phyloP scores from a whole-genome alignment of 2,797 vertebrate species.

The Pipistrellus nathusii region DNA sequence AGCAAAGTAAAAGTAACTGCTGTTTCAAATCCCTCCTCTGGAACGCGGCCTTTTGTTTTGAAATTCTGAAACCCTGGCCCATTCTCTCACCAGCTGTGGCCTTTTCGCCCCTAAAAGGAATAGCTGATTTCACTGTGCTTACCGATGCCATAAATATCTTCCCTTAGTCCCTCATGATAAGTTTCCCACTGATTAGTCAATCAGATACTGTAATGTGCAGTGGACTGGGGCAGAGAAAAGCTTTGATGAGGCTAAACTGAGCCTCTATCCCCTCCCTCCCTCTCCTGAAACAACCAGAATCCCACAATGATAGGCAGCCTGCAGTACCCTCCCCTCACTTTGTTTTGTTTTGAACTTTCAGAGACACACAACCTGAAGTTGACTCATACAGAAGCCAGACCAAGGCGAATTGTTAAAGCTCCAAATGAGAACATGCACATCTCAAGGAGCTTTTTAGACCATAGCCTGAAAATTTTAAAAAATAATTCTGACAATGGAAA shows the following conservation, averaged over 20 bases:
- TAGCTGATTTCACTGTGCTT: constrained; percentile 82
- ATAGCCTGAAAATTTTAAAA: constrained; percentile 79
- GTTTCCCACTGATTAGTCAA: constrained; percentile 91
- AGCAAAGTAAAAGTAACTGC: constrained; percentile 53
- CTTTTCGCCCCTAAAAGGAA: constrained; percentile 83
- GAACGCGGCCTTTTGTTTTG: constrained; percentile 71
- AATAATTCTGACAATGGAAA: constrained; percentile 58
- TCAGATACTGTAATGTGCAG: constrained; percentile 87
- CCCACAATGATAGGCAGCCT: constrained; percentile 83
- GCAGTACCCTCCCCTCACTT: constrained; percentile 72
- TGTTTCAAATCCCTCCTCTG: constrained; percentile 53
- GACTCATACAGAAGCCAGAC: constrained; percentile 80
- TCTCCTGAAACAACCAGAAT: constrained; percentile 78
- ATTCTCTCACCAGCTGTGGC: constrained; percentile 83
- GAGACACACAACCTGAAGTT: constrained; percentile 85
- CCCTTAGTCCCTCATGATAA: constrained; percentile 87
- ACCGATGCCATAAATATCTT: constrained; percentile 83
- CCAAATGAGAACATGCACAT: constrained; percentile 87
- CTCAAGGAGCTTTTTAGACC: constrained; percentile 85
- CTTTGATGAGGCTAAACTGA: constrained; percentile 86
- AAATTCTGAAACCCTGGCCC: constrained; percentile 66
- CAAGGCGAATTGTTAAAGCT: constrained; percentile 68
- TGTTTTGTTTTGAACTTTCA: constrained; percentile 75
- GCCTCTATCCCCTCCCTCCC: constrained; percentile 83
- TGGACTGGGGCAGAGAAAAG: constrained; percentile 77